Evolutionary conservation across 2,888 invertebrate species (phyloP).

Genomic region (Operophtera brumata): DNA sequence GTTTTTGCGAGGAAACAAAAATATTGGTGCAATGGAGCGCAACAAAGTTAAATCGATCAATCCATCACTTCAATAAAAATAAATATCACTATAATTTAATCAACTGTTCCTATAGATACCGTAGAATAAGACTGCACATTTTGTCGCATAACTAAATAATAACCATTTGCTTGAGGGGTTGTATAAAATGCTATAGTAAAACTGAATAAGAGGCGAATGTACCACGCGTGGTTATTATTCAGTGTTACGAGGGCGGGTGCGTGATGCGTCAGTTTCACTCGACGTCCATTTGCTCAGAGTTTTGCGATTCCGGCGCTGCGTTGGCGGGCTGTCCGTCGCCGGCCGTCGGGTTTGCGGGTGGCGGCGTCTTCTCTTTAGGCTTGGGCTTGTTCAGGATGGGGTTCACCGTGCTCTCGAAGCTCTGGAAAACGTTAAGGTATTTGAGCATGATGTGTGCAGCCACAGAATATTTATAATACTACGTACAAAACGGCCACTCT

Average conservation of each 20-base stretch:
- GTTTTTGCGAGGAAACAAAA: slow-evolving; percentile 35
- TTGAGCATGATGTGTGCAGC: too few species aligned
- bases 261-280: slow-evolving; percentile 53
- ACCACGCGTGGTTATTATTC: slow-evolving; percentile 40
- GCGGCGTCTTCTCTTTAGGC: slow-evolving; percentile 85
- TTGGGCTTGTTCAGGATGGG: slow-evolving; percentile 95
- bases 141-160: slow-evolving; percentile 43
- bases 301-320: slow-evolving; percentile 35
- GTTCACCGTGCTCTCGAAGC: slow-evolving; percentile 80
- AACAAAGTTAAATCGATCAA: slow-evolving; percentile 38
- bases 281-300: slow-evolving; percentile 72
- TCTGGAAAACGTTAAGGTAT: slow-evolving; percentile 61
- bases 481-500: too few species aligned
- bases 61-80: slow-evolving; percentile 51
- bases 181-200: slow-evolving; percentile 13
- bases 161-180: slow-evolving; percentile 13
- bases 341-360: slow-evolving; percentile 58
- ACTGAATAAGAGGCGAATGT: slow-evolving; percentile 17
- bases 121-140: slow-evolving; percentile 34
- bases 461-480: too few species aligned
- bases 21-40: slow-evolving; percentile 39
- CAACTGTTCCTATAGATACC: slow-evolving; percentile 39
- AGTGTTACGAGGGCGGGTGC: slow-evolving; percentile 38
- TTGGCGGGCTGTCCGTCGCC: slow-evolving; percentile 51
- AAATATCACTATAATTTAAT: slow-evolving; percentile 60